These are phyloP conservation scores for Maniola hyperantus DNA, from an alignment of 2,888 invertebrate genomes.

Conservation along the genomic window DNA sequence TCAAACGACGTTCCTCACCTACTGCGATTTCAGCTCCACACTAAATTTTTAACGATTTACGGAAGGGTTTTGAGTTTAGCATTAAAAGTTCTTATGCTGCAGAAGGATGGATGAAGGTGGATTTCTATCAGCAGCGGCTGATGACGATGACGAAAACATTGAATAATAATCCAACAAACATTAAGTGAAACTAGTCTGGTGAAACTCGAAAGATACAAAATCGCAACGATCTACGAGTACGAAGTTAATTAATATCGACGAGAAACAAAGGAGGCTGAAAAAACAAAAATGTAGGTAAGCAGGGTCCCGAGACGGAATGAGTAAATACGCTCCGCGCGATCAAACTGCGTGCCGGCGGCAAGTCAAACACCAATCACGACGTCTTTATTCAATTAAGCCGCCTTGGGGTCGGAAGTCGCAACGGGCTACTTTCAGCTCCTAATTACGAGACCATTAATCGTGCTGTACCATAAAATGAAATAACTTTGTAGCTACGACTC, in stretches of 20 bases:
- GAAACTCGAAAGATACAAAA: too few relatives aligned
- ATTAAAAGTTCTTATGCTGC: too few relatives aligned
- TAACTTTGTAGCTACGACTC: too few relatives aligned
- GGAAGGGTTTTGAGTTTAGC: too few relatives aligned
- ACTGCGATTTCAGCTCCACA: too few relatives aligned
- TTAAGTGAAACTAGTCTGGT: too few relatives aligned
- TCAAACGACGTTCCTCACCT: too few relatives aligned
- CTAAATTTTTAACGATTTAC: too few relatives aligned
- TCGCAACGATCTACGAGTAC: not conserved
- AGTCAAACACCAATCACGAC: slow-evolving; percentile 47
- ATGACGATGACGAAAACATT: too few relatives aligned
- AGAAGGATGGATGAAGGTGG: too few relatives aligned
- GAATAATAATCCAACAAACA: too few relatives aligned
- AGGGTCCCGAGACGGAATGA: slow-evolving; percentile 34
- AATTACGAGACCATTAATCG: slow-evolving; percentile 22
- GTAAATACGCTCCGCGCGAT: slow-evolving; percentile 43
- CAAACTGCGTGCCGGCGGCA: slow-evolving; percentile 41
- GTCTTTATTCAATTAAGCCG: slow-evolving; percentile 45
- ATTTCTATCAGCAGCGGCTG: too few relatives aligned
- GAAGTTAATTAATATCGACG: not conserved
- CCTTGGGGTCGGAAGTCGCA: slow-evolving; percentile 40
- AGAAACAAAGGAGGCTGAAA: slow-evolving; percentile 37
- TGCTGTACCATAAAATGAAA: not conserved
- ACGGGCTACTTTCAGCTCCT: slow-evolving; percentile 27
- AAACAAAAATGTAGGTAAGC: slow-evolving; percentile 35